Percentiles rank a stretch among this genome's conserved stretches.
phyloP scores from a whole-genome alignment of 2,113 vertebrate genomes.

The Epinephelus cyanopodus region DNA sequence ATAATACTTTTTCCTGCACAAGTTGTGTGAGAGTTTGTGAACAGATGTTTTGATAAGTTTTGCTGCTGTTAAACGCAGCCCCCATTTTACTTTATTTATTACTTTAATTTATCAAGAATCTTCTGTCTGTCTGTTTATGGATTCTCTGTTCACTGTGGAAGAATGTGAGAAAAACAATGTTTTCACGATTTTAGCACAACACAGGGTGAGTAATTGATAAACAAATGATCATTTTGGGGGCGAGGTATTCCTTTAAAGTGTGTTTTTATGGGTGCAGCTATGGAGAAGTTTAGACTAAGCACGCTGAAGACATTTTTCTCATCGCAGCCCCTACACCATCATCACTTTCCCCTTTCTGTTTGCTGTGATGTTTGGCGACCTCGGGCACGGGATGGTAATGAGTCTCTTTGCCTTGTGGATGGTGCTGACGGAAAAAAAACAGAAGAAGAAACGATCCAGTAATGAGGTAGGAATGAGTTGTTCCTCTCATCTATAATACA shows the following conservation, averaged over 20 bases:
- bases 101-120: too few species aligned
- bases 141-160: too few species aligned
- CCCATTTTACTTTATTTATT: too few species aligned
- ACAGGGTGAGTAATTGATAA: too few species aligned
- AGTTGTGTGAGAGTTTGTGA: too few species aligned
- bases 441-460: constrained; percentile 86
- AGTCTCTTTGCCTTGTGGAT: constrained; percentile 94
- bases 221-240: too few species aligned
- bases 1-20: too few species aligned
- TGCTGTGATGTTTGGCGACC: constrained; percentile 98
- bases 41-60: too few species aligned
- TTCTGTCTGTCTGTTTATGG: too few species aligned
- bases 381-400: constrained; percentile 93
- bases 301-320: background rate
- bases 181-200: too few species aligned
- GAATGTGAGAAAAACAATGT: too few species aligned
- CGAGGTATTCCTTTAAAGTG: background rate
- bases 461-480: constrained; percentile 88
- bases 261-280: background rate
- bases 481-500: constrained; percentile 12
- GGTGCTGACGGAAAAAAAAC: constrained; percentile 90
- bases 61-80: too few species aligned
- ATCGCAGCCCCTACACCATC: constrained; percentile 94
- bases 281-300: background rate
- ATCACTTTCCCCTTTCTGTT: constrained; percentile 99